A percentile compares a stretch with the other conserved stretches of the same genome.
Evolutionary conservation across 2,797 vertebrate genomes (phyloP).

Genomic region (Sparus aurata): DNA sequence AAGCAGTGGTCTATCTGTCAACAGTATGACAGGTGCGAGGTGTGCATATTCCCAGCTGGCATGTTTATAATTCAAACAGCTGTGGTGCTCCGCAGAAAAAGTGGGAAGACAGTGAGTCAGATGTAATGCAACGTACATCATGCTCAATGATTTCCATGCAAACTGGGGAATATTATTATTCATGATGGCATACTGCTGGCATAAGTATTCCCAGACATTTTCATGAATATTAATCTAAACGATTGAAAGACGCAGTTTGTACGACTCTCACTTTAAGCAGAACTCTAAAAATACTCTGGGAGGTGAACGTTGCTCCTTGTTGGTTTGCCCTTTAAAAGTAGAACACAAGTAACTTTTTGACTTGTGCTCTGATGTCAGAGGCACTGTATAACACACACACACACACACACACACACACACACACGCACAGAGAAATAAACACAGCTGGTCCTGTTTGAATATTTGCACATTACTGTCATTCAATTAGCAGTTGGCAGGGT

Average conservation of each 20-base stretch:
- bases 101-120: constrained; percentile 30
- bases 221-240: constrained; percentile 67
- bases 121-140: constrained; percentile 43
- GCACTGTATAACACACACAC: constrained; percentile 31
- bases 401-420: constrained; percentile 18
- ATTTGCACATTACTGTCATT: constrained; percentile 67
- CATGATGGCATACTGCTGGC: constrained; percentile 56
- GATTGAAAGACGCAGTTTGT: constrained; percentile 56
- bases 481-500: constrained; percentile 68
- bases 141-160: constrained; percentile 50
- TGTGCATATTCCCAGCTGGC: constrained; percentile 47
- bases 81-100: constrained; percentile 30
- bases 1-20: constrained; percentile 26
- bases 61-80: constrained; percentile 52
- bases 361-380: constrained; percentile 50
- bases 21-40: constrained; percentile 41
- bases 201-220: constrained; percentile 55
- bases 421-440: constrained; percentile 18
- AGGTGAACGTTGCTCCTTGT: constrained; percentile 44
- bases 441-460: constrained; percentile 39
- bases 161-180: constrained; percentile 66
- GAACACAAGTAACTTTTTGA: constrained; percentile 64
- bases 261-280: constrained; percentile 47
- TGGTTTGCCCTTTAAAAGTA: constrained; percentile 70
- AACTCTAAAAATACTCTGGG: constrained; percentile 52